Evolutionary conservation across 1,140 invertebrate species (phyloP), one percentile per base, ranked within the genome.

Genomic region (Drosophila arawakana): DNA sequence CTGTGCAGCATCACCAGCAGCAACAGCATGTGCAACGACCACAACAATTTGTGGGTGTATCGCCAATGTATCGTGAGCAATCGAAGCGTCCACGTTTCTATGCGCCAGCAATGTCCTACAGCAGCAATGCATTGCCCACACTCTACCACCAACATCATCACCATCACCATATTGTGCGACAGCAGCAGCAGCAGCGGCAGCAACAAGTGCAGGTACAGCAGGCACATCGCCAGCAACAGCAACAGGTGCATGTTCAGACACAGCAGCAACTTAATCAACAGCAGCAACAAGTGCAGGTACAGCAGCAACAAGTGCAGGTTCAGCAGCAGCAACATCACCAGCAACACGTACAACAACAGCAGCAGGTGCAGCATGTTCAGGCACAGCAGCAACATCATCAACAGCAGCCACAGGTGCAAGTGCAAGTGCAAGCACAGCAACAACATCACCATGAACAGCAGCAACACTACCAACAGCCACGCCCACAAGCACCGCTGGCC

Each of bases 151-250:
- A 30, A 2, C 66, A 49, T 13, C 65, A 43, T 13, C 61, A 54
- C 44, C 78, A 70, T 50, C 66, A 66, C 10, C 73, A 63, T 5
- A 30, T 30, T 4, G 39, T 55, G n/a, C 66, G 54, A 8, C 67
- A 63, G 11, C 81, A 85, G 54, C 78, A 44, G 1, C 73, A 85
- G 59, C 25, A 30, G 49, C 68, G 60, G 9, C 67, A 60, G 8
- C 81, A 80, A 55, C 78, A 43, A 2, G 25, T 30, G 25, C 25
- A 30, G 55, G 75, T 25, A 7, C 73, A 81, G 25, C 25, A 30
- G 25, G 2, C 3, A 30, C 25, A 30, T 30, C 25, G 1, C 25
- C 25, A 30, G 25, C 81, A 80, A 57, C 78, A 43, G 3, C 74
- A 86, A 52, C 2, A 57, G 77, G 61, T 80, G 57, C 25, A 70